Percentiles rank a stretch among this genome's conserved stretches.
Evolutionary conservation across 2,113 vertebrate genomes (phyloP).

Genomic region (Gallinago media): DNA sequence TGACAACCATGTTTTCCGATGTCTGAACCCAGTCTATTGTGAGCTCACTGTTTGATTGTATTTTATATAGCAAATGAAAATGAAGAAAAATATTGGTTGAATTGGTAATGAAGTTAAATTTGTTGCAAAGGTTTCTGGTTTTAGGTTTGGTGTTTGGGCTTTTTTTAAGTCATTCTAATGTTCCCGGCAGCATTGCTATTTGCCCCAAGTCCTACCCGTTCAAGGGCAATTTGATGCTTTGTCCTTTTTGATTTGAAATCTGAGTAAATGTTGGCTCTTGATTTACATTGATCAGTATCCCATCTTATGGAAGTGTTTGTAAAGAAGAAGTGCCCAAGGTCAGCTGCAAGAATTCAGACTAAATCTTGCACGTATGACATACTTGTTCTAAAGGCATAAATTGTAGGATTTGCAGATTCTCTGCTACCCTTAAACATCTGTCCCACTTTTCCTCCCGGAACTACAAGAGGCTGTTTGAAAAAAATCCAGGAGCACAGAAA

Average conservation of each 20-base stretch:
- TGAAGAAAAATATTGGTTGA: neutral
- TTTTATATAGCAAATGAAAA: neutral
- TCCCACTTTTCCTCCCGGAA: neutral
- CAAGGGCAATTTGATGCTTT: neutral
- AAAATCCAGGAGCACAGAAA: neutral
- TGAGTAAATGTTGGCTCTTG: neutral
- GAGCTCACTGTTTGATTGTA: neutral
- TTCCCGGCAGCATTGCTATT: fast-evolving
- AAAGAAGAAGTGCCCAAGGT: neutral
- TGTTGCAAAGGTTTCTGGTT: fast-evolving
- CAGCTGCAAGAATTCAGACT: neutral
- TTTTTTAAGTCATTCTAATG: neutral
- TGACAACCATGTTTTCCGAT: neutral
- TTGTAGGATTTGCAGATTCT: neutral
- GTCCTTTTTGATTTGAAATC: neutral
- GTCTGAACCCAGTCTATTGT: neutral
- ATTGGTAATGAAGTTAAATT: neutral
- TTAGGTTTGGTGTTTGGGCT: fast-evolving
- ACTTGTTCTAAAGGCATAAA: neutral
- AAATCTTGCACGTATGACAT: neutral
- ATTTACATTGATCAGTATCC: neutral
- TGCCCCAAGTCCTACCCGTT: neutral
- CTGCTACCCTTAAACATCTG: neutral
- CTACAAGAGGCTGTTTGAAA: neutral
- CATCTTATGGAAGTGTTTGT: fast-evolving